Evolutionary conservation across 2,888 invertebrate species (phyloP), one percentile per base, ranked within the genome.

Genomic region (Leptinotarsa haldemani): DNA sequence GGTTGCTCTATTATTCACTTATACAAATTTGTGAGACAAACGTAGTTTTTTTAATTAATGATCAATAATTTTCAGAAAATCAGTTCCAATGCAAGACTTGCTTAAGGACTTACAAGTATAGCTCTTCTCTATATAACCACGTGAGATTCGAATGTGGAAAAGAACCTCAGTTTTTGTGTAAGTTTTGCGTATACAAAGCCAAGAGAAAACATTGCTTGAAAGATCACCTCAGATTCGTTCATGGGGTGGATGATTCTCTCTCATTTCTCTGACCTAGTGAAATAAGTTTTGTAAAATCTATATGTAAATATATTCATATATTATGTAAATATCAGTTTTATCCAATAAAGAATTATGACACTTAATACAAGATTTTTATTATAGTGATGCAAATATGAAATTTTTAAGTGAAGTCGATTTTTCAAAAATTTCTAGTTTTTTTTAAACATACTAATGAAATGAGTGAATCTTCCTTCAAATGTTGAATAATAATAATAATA

Each of bases 141-240:
- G 63, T 79, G 4, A 76, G 69, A 56, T 78, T 76, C 30, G 80
- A 80, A 58, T 80, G 94, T 69, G 94, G 94, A 79, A 94, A 94
- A 84, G 92, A 93, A 77, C 94, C 94, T 0, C 90, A 92, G 74
- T 94, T 94, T 88, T 92, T 93, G 77, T 94, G 94, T 83, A 93
- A 93, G 25, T 92, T 93, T 85, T 94, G 94, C 87, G 89, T 91
- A 25, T 94, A 94, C 88, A 90, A 90, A 83, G 93, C 94, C 78
- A 93, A 94, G 83, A 93, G 94, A 85, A 89, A 94, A 65, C 73
- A 75, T 30, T 71, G 73, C 48, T 70, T 77, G 16, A 73, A 77
- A 40, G 73, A 77, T 30, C 78, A 78, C 52, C 63, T 78, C 20
- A 71, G 66, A 25, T 66, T 69, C 3, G 67, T 74, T 13, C 77